These are phyloP conservation scores for Trichoplusia ni DNA, from an alignment of 1,140 invertebrate genomes.

Conservation along the genomic window DNA sequence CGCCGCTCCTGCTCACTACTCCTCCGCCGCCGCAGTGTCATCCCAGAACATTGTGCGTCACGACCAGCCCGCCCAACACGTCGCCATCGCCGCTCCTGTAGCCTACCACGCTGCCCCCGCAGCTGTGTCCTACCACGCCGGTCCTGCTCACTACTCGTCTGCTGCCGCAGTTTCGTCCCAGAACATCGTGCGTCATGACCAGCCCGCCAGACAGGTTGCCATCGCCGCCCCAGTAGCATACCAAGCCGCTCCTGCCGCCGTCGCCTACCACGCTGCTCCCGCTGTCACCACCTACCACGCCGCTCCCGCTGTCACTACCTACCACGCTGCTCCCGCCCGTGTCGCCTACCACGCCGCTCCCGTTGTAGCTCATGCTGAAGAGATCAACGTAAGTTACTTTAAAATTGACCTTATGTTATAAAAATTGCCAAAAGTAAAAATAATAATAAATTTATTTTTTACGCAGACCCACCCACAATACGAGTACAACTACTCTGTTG, in stretches of 20 bases:
- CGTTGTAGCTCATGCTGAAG: neutral
- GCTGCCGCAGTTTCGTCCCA: conserved; percentile 61
- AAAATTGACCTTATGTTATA: too few species aligned
- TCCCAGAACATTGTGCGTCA: conserved; percentile 65
- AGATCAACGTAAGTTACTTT: neutral
- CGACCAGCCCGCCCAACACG: conserved; percentile 49
- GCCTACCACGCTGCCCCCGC: conserved; percentile 49
- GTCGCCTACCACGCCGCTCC: conserved; percentile 24
- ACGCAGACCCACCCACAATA: conserved; percentile 27
- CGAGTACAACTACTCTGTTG: conserved; percentile 35
- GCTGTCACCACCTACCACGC: conserved; percentile 20
- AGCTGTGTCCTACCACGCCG: conserved; percentile 33
- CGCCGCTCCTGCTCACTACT: conserved; percentile 49
- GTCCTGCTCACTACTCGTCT: conserved; percentile 52
- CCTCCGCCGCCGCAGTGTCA: conserved; percentile 56
- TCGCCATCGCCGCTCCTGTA: conserved; percentile 34
- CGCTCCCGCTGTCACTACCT: conserved; percentile 41
- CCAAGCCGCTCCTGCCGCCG: conserved; percentile 39
- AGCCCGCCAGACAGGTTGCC: conserved; percentile 48
- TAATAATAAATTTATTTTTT: neutral
- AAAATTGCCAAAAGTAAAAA: too few species aligned
- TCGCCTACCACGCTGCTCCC: conserved; percentile 35
- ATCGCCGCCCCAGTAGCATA: conserved; percentile 20
- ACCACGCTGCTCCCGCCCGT: conserved; percentile 42
- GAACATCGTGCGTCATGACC: conserved; percentile 56